Conservation (phyloP, 2,797 vertebrate genomes). For the Xenopus petersii region DNA sequence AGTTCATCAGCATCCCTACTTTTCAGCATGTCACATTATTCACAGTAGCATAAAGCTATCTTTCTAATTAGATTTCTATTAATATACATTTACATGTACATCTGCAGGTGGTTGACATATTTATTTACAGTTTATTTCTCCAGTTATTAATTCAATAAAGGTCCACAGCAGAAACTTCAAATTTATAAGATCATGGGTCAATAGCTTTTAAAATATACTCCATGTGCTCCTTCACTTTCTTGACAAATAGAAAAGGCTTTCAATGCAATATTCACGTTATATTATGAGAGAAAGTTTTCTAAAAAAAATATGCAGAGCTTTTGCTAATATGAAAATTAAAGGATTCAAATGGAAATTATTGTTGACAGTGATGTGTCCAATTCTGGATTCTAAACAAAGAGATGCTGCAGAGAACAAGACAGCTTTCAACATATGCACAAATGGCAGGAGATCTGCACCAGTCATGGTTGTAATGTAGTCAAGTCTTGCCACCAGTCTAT, state of each 20-base stretch:
- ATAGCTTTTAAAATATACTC: background rate
- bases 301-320: background rate
- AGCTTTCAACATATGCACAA: slow-evolving; percentile 7
- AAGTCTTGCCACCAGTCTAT: slow-evolving; percentile 13
- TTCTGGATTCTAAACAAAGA: slow-evolving; percentile 7
- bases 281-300: background rate
- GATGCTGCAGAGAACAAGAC: slow-evolving; percentile 6
- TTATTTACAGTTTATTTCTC: background rate
- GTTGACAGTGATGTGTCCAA: slow-evolving; percentile 8
- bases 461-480: slow-evolving; percentile 15
- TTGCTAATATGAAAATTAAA: background rate
- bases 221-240: background rate
- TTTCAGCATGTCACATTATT: background rate
- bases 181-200: background rate
- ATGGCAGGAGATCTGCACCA: slow-evolving; percentile 13
- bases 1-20: background rate
- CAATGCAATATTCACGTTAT: background rate
- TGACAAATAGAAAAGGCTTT: background rate
- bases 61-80: background rate
- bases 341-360: slow-evolving; percentile 15
- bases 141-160: no score
- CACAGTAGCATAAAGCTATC: background rate
- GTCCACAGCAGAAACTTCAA: no score
- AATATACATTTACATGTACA: background rate
- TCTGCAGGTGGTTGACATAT: background rate